phyloP scores from a whole-genome alignment of 2,888 invertebrate species.

The Coelogynopora nodosa region DNA sequence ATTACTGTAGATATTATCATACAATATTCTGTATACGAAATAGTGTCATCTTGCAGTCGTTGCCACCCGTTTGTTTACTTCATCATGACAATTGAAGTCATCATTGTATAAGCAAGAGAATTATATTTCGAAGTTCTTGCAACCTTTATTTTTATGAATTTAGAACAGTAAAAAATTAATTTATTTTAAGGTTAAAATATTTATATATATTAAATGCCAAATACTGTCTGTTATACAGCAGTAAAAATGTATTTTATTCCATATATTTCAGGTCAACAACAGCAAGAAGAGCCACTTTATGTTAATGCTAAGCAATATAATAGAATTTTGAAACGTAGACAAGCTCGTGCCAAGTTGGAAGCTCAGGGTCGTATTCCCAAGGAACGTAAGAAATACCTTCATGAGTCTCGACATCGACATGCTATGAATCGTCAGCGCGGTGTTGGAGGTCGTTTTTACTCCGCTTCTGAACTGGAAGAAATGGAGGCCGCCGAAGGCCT shows the following conservation, averaged over 20 bases:
- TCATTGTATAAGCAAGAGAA: too few species aligned
- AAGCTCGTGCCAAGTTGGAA: constrained; percentile 88
- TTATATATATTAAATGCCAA: too few species aligned
- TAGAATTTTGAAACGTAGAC: constrained; percentile 85
- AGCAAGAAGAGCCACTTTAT: constrained; percentile 85
- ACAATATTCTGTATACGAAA: too few species aligned
- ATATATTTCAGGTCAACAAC: background rate
- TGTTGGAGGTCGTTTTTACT: constrained; percentile 82
- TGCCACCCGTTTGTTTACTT: too few species aligned
- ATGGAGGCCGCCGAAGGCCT: background rate
- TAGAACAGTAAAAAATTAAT: too few species aligned
- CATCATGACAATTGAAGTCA: too few species aligned
- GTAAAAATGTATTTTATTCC: background rate
- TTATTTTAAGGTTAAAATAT: too few species aligned
- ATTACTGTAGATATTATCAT: too few species aligned
- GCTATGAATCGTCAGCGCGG: constrained; percentile 95
- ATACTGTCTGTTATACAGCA: background rate
- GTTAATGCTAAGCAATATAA: constrained; percentile 98
- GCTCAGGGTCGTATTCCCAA: constrained; percentile 92
- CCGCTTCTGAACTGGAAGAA: background rate
- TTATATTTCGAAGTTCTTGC: too few species aligned
- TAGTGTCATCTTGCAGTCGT: too few species aligned
- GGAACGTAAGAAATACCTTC: constrained; percentile 95
- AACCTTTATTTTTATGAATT: too few species aligned
- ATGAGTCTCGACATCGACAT: constrained; percentile 90